These are phyloP conservation scores for Callorhinus ursinus DNA, from an alignment of 2,113 vertebrate genomes.

Conservation along the genomic window DNA sequence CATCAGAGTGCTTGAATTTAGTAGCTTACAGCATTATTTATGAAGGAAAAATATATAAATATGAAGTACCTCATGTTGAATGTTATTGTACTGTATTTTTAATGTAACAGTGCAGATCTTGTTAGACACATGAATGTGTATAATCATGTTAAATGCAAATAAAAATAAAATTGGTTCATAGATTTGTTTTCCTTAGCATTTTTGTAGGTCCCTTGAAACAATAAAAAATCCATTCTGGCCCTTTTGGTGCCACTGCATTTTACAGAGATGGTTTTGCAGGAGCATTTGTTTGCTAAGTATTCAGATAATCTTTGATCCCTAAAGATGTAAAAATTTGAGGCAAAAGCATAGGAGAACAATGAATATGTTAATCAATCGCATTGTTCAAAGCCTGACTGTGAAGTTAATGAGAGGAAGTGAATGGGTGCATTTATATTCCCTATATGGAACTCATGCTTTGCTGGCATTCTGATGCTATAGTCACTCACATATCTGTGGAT, in stretches of 20 bases:
- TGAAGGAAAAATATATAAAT: slow-evolving; percentile 88
- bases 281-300: slow-evolving; percentile 76
- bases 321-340: slow-evolving; percentile 77
- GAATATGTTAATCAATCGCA: slow-evolving; percentile 80
- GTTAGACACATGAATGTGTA: slow-evolving; percentile 96
- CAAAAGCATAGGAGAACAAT: slow-evolving; percentile 78
- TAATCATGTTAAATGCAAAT: slow-evolving; percentile 88
- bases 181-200: slow-evolving; percentile 78
- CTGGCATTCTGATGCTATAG: slow-evolving; percentile 57
- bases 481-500: slow-evolving; percentile 65
- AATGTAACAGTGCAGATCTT: slow-evolving; percentile 93
- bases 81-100: slow-evolving; percentile 93
- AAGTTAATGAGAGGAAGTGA: slow-evolving; percentile 70
- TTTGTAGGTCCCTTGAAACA: slow-evolving; percentile 78
- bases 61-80: slow-evolving; percentile 91
- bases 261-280: slow-evolving; percentile 56
- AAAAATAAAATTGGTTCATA: slow-evolving; percentile 90
- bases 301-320: slow-evolving; percentile 78
- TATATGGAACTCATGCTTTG: slow-evolving; percentile 75
- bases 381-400: slow-evolving; percentile 76
- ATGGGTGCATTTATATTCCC: slow-evolving; percentile 74
- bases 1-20: slow-evolving; percentile 84
- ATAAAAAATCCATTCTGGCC: slow-evolving; percentile 33
- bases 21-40: slow-evolving; percentile 88
- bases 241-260: slow-evolving; percentile 56